Percentiles rank a stretch among this genome's conserved stretches.
phyloP scores from a whole-genome alignment of 2,113 vertebrate genomes.

The Dasypus novemcinctus region DNA sequence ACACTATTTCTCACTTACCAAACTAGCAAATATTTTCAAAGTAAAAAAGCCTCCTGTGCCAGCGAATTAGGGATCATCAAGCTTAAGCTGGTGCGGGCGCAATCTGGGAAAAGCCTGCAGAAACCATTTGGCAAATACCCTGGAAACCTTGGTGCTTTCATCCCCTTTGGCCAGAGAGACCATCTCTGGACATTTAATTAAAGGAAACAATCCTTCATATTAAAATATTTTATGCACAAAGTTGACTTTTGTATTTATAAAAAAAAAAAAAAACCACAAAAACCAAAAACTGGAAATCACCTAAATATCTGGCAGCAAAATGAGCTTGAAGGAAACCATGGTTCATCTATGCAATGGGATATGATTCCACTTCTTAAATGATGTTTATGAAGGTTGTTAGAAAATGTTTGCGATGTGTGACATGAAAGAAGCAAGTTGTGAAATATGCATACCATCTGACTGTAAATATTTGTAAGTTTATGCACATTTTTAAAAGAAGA shows the following conservation, averaged over 20 bases:
- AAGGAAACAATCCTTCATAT: slow-evolving; percentile 1
- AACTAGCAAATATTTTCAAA: slow-evolving; percentile 45
- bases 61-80: not conserved
- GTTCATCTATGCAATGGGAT: not conserved
- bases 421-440: slow-evolving; percentile 27
- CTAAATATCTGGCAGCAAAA: not conserved
- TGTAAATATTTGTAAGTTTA: not conserved
- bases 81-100: not conserved
- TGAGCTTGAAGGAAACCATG: not conserved
- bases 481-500: not conserved
- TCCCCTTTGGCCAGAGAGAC: not conserved
- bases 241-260: slow-evolving; percentile 27
- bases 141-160: not conserved
- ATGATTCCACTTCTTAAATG: slow-evolving; percentile 4
- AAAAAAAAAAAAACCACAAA: not conserved
- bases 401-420: slow-evolving; percentile 36
- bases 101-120: not conserved
- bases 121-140: not conserved
- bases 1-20: slow-evolving; percentile 12
- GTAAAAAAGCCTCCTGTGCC: not conserved
- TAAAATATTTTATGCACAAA: not conserved
- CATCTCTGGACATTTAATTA: not conserved
- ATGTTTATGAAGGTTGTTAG: not conserved
- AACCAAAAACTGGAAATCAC: not conserved
- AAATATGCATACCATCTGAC: not conserved